A percentile compares a stretch with the other conserved stretches of the same genome.
These are phyloP conservation scores for Anser cygnoides DNA, from an alignment of 2,113 vertebrate species.

Conservation along the genomic window DNA sequence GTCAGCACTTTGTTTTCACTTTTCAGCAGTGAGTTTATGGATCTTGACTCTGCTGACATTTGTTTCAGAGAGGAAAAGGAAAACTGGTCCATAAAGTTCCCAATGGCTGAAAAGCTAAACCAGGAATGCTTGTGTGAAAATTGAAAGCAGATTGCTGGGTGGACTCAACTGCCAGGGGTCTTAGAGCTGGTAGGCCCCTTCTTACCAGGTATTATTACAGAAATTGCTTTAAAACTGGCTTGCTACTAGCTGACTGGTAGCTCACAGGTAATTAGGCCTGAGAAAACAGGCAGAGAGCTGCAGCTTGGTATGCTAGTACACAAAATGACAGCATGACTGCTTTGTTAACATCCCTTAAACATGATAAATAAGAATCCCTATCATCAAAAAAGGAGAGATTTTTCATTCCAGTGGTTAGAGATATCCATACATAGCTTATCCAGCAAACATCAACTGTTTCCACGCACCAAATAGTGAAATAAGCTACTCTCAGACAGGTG, in stretches of 20 bases:
- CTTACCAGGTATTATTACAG: background rate
- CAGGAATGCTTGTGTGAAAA: slow-evolving; percentile 31
- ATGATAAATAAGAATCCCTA: background rate
- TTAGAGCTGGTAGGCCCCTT: background rate
- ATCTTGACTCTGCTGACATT: slow-evolving; percentile 46
- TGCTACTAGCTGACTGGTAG: background rate
- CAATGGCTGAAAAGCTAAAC: slow-evolving; percentile 37
- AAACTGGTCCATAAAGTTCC: slow-evolving; percentile 41
- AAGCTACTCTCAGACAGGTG: background rate
- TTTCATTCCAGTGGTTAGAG: background rate
- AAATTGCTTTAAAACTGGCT: background rate
- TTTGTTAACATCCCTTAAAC: background rate
- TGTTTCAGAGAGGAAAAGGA: slow-evolving; percentile 29
- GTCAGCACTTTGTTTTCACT: slow-evolving; percentile 47
- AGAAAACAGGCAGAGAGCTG: background rate
- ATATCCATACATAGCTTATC: background rate
- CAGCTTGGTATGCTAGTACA: background rate
- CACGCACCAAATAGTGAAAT: background rate
- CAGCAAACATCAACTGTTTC: background rate
- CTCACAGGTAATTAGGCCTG: background rate
- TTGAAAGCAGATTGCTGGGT: background rate
- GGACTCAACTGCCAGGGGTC: background rate
- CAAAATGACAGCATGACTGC: background rate
- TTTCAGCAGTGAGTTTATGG: slow-evolving; percentile 47
- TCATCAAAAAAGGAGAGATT: background rate